Evolutionary conservation across 2,113 vertebrate species (phyloP).

Genomic region (Dinomys branickii): DNA sequence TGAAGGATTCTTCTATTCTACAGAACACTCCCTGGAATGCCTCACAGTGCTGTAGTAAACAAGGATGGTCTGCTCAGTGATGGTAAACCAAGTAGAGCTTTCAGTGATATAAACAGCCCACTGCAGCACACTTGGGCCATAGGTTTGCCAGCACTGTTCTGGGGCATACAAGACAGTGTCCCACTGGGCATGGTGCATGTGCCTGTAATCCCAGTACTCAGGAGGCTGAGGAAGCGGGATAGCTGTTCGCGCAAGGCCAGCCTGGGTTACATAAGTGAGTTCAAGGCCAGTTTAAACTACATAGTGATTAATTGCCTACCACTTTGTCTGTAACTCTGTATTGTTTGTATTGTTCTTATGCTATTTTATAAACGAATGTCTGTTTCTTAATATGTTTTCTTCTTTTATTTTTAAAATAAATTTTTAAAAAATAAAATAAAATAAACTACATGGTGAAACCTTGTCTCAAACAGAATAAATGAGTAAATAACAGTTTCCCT

Average conservation of each 20-base stretch:
- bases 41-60: background rate
- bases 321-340: too few species aligned
- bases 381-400: too few species aligned
- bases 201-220: background rate
- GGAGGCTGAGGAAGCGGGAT: background rate
- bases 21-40: background rate
- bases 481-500: background rate
- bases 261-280: background rate
- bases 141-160: background rate
- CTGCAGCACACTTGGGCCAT: background rate
- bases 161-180: background rate
- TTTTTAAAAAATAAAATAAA: too few species aligned
- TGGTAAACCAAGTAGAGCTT: background rate
- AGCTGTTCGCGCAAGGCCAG: background rate
- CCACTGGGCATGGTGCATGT: background rate
- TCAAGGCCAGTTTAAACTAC: background rate
- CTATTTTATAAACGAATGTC: too few species aligned
- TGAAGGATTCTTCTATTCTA: background rate
- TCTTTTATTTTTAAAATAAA: too few species aligned
- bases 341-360: too few species aligned
- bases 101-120: background rate
- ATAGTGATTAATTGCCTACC: too few species aligned
- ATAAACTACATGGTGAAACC: background rate
- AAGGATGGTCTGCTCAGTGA: background rate
- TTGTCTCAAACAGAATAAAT: background rate